phyloP scores from a whole-genome alignment of 2,113 vertebrate species.

The Dipodomys stephensi region DNA sequence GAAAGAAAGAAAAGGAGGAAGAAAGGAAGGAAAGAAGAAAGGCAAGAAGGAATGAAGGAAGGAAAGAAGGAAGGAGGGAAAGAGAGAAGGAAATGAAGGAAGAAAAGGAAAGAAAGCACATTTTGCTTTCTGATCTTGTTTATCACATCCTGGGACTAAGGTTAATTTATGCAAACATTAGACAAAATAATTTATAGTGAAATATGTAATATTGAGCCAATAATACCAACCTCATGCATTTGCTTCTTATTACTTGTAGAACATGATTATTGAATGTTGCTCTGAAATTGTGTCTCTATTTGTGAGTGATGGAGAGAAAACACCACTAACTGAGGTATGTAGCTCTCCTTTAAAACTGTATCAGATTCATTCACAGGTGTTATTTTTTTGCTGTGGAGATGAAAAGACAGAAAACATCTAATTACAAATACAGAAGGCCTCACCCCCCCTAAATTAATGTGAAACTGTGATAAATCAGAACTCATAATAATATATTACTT shows the following conservation, averaged over 20 bases:
- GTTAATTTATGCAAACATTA: neutral
- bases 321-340: slow-evolving; percentile 86
- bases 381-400: slow-evolving; percentile 50
- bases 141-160: neutral
- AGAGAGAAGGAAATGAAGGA: no score
- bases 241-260: slow-evolving; percentile 81
- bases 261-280: slow-evolving; percentile 87
- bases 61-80: no score
- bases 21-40: no score
- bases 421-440: slow-evolving; percentile 40
- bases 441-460: slow-evolving; percentile 53
- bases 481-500: slow-evolving; percentile 39
- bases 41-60: no score
- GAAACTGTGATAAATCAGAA: slow-evolving; percentile 26
- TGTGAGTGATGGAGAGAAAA: slow-evolving; percentile 63
- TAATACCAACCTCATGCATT: neutral
- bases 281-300: slow-evolving; percentile 88
- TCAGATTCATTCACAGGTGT: slow-evolving; percentile 8
- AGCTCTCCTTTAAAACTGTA: slow-evolving; percentile 36
- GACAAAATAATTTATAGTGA: slow-evolving; percentile 38
- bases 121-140: neutral
- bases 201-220: neutral
- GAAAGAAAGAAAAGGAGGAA: no score
- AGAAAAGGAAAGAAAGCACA: no score
- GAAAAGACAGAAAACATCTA: slow-evolving; percentile 57